These are phyloP conservation scores for Globodera rostochiensis DNA, from an alignment of 1,140 invertebrate genomes.

Conservation along the genomic window DNA sequence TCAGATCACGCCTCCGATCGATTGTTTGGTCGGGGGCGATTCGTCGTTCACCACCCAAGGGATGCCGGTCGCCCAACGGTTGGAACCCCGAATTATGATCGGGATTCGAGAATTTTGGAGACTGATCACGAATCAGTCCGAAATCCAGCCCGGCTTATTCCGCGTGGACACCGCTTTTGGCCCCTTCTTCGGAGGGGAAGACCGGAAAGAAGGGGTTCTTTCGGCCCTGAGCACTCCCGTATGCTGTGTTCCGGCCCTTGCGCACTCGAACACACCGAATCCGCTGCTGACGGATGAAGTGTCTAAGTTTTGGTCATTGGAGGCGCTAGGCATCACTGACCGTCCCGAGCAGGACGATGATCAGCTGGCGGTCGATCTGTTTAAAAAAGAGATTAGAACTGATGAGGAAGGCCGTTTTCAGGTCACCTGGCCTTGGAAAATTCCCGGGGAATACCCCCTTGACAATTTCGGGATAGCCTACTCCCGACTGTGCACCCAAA, in stretches of 20 bases:
- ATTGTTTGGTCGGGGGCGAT: background rate
- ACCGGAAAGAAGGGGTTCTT: background rate
- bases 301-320: too few species aligned
- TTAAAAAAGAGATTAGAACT: background rate
- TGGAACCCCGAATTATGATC: background rate
- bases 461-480: background rate
- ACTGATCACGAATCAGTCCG: background rate
- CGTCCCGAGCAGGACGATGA: background rate
- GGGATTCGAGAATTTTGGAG: conserved; percentile 11
- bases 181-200: background rate
- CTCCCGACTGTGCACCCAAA: background rate
- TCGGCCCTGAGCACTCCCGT: too few species aligned
- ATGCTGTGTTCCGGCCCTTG: too few species aligned
- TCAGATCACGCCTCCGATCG: background rate
- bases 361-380: background rate
- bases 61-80: too few species aligned
- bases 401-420: background rate
- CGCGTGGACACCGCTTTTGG: background rate
- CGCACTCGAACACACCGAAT: too few species aligned
- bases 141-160: background rate
- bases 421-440: background rate
- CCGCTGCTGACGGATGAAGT: too few species aligned
- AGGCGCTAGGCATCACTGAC: too few species aligned
- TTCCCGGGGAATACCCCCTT: background rate
- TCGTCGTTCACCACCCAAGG: background rate